A percentile compares a stretch with the other conserved stretches of the same genome.
Conservation (phyloP, 2,888 invertebrate species). For the Ormyrus nitidulus region DNA sequence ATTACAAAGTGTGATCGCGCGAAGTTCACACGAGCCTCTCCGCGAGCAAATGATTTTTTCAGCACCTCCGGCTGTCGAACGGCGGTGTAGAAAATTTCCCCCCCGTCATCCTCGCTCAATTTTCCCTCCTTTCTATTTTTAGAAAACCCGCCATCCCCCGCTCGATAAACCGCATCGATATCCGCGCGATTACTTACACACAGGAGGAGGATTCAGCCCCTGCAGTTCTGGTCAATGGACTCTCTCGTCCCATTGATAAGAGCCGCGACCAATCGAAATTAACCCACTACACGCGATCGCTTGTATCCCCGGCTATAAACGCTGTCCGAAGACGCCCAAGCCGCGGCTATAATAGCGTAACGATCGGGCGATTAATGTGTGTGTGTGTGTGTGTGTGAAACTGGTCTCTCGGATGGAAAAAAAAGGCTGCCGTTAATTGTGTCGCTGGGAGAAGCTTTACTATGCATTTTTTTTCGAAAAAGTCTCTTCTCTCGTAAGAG, state of each 20-base stretch:
- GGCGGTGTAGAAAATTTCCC: neutral
- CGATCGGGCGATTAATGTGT: too few relatives aligned
- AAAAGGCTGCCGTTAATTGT: neutral
- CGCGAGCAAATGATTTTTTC: too few relatives aligned
- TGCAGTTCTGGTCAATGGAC: conserved; percentile 22
- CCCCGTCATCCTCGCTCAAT: conserved; percentile 36
- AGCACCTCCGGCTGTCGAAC: neutral
- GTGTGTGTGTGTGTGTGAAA: too few relatives aligned
- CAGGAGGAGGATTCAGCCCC: too few relatives aligned
- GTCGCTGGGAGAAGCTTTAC: neutral
- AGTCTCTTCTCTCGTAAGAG: neutral
- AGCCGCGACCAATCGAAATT: conserved; percentile 16
- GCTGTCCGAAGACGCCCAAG: too few relatives aligned
- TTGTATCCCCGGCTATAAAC: too few relatives aligned
- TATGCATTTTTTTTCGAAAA: neutral
- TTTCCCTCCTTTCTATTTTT: neutral
- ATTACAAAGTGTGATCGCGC: too few relatives aligned
- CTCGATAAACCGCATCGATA: too few relatives aligned
- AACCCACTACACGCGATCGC: neutral
- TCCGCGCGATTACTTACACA: too few relatives aligned
- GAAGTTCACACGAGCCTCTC: too few relatives aligned
- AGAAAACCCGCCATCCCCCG: too few relatives aligned
- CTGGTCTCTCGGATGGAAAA: neutral
- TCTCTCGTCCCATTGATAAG: conserved; percentile 18
- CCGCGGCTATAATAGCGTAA: too few relatives aligned